Evolutionary conservation across 2,797 vertebrate genomes (phyloP).

Genomic region (Delichon dasypus): DNA sequence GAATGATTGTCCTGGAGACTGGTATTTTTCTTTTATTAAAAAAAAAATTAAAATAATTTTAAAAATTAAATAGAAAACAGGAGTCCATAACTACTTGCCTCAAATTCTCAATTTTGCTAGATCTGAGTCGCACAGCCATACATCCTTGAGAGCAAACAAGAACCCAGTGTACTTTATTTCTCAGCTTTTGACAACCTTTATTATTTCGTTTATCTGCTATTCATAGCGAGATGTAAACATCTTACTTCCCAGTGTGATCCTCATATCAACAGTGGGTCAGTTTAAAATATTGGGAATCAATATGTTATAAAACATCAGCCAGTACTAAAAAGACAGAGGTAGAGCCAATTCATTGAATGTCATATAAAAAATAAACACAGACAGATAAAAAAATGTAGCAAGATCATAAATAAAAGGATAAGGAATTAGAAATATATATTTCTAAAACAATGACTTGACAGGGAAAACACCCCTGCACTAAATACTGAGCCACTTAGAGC

Average conservation of each 20-base stretch:
- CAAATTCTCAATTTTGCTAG: conserved; percentile 50
- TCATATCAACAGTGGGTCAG: conserved; percentile 75
- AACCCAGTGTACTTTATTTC: conserved; percentile 59
- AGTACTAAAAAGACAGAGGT: conserved; percentile 62
- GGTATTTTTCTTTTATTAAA: not conserved
- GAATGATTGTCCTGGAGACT: not conserved
- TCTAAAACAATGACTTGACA: conserved; percentile 56
- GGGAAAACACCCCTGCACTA: conserved; percentile 26
- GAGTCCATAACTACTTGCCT: not conserved
- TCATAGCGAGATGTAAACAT: conserved; percentile 79
- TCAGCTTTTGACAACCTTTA: conserved; percentile 74
- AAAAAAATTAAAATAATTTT: accelerated
- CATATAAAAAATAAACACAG: conserved; percentile 74
- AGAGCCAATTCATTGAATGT: conserved; percentile 72
- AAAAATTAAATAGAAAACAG: not conserved
- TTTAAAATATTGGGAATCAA: conserved; percentile 81
- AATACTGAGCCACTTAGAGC: conserved; percentile 37
- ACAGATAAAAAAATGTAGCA: conserved; percentile 67
- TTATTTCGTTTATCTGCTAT: conserved; percentile 79
- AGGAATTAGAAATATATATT: conserved; percentile 42
- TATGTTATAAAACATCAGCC: conserved; percentile 76
- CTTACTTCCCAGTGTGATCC: conserved; percentile 75
- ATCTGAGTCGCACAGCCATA: conserved; percentile 31
- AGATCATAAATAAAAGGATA: conserved; percentile 67
- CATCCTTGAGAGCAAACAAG: conserved; percentile 63